Evolutionary conservation across 92 coral and sea anemone species (phyloP).

Genomic region (Galaxea fascicularis): DNA sequence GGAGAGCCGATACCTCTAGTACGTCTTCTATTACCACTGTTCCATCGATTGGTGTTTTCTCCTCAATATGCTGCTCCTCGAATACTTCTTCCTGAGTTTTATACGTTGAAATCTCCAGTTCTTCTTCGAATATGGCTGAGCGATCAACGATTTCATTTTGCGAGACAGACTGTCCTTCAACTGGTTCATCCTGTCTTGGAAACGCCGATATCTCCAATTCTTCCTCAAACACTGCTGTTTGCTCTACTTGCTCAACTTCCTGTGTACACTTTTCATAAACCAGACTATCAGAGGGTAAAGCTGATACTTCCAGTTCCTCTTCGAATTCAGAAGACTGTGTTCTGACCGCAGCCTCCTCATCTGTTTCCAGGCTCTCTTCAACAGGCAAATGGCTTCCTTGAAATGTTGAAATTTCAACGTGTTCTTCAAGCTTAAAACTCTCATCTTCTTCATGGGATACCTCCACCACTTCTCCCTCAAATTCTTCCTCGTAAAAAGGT

Average conservation of each 20-base stretch:
- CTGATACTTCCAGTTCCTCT: slow-evolving; percentile 39
- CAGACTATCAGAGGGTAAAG: not conserved
- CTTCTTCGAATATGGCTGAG: slow-evolving; percentile 55
- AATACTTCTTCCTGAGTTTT: not conserved
- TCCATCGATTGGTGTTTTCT: slow-evolving; percentile 5
- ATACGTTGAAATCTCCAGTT: slow-evolving; percentile 48
- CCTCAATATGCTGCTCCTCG: slow-evolving; percentile 17
- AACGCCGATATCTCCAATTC: slow-evolving; percentile 67
- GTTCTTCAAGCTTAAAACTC: slow-evolving; percentile 49
- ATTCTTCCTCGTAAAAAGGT: slow-evolving; percentile 60
- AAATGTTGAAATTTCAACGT: slow-evolving; percentile 48
- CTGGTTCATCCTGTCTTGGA: slow-evolving; percentile 24
- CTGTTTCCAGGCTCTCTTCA: slow-evolving; percentile 7
- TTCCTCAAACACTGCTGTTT: slow-evolving; percentile 66
- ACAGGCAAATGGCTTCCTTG: not conserved
- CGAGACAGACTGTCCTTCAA: not conserved
- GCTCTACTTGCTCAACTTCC: slow-evolving; percentile 19
- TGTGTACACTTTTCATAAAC: not conserved
- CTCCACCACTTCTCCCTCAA: slow-evolving; percentile 29
- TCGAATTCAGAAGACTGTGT: slow-evolving; percentile 32
- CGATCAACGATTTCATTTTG: slow-evolving; percentile 25
- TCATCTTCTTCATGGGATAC: not conserved
- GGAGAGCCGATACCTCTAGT: slow-evolving; percentile 32
- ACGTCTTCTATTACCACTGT: slow-evolving; percentile 50
- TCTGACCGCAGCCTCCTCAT: slow-evolving; percentile 7